Conservation (phyloP, 2,888 invertebrate genomes). For the Cryptus viduatorius region DNA sequence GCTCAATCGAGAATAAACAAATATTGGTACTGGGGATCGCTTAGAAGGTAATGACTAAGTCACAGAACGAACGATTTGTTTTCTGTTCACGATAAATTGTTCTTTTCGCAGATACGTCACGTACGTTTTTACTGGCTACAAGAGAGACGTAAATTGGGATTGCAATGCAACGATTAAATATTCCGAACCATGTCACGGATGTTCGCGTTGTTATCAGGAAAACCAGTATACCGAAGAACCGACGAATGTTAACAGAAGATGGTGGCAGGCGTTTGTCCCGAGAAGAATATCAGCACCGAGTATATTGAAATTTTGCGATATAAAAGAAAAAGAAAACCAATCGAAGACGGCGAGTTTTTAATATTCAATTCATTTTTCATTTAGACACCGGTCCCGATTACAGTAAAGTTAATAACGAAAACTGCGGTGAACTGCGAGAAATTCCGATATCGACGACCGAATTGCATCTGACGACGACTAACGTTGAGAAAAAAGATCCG, state of each 20-base stretch:
- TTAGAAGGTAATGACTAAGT: constrained; percentile 86
- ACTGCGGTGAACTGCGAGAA: constrained; percentile 87
- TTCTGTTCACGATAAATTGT: constrained; percentile 7
- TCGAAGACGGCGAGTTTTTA: neutral
- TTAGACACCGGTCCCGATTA: constrained; percentile 82
- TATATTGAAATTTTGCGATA: constrained; percentile 4
- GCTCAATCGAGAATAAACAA: constrained; percentile 90
- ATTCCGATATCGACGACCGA: constrained; percentile 88
- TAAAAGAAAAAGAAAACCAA: neutral
- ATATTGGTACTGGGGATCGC: constrained; percentile 95
- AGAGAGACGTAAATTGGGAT: constrained; percentile 89
- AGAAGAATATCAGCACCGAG: constrained; percentile 69
- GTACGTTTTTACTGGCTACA: constrained; percentile 91
- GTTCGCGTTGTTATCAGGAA: constrained; percentile 89
- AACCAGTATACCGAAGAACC: constrained; percentile 81
- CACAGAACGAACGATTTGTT: neutral
- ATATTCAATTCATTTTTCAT: constrained; percentile 41
- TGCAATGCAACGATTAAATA: constrained; percentile 91
- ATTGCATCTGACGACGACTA: constrained; percentile 87
- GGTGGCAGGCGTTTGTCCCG: constrained; percentile 86
- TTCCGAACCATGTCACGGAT: constrained; percentile 93
- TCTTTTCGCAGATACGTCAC: constrained; percentile 88
- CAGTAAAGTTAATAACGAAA: constrained; percentile 86
- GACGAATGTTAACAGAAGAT: constrained; percentile 80
- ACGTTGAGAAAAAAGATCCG: constrained; percentile 79